Conservation (phyloP, 2,888 invertebrate species). For the Platycheirus rosarum region DNA sequence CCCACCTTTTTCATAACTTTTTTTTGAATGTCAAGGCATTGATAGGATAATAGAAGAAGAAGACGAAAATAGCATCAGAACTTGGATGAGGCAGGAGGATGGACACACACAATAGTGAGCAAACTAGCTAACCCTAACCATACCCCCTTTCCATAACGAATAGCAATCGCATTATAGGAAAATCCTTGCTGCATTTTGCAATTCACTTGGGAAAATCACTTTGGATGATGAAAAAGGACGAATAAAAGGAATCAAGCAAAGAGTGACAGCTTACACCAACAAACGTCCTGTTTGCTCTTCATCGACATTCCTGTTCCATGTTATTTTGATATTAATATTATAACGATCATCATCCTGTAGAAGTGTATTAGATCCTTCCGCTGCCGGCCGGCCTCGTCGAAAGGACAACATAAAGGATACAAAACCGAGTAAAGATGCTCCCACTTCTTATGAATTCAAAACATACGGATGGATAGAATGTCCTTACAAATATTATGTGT, state of each 20-base stretch:
- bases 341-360: constrained; percentile 57
- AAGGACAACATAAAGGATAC: constrained; percentile 16
- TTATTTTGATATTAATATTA: constrained; percentile 52
- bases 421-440: not conserved
- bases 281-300: constrained; percentile 9
- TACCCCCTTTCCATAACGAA: too few relatives aligned
- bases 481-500: constrained; percentile 42
- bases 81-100: constrained; percentile 17
- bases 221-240: constrained; percentile 62
- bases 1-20: constrained; percentile 56
- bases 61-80: constrained; percentile 64
- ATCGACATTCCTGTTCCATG: constrained; percentile 31
- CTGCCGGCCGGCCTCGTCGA: not conserved
- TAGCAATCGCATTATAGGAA: constrained; percentile 63
- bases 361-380: constrained; percentile 48
- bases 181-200: constrained; percentile 67
- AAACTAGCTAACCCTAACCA: constrained; percentile 26
- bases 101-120: constrained; percentile 18
- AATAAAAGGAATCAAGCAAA: constrained; percentile 15
- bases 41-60: constrained; percentile 68
- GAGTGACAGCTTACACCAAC: constrained; percentile 11
- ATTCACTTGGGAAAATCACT: constrained; percentile 69
- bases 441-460: constrained; percentile 50
- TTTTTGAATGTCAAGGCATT: constrained; percentile 34
- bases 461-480: constrained; percentile 19